Conservation (phyloP, 2,113 vertebrate species). For the Macaca nemestrina region DNA sequence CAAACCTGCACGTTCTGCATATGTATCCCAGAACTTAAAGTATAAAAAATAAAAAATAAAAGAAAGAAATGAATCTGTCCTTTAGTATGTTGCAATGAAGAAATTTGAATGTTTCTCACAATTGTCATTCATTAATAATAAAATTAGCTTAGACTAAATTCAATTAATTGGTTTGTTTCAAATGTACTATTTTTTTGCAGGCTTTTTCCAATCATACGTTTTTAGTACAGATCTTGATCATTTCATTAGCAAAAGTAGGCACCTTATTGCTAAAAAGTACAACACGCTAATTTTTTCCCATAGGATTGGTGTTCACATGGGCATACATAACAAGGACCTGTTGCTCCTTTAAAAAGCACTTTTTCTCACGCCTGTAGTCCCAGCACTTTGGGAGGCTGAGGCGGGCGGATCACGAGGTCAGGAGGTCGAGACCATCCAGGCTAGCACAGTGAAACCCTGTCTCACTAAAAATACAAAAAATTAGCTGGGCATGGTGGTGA, state of each 20-base stretch:
- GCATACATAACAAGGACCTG: neutral
- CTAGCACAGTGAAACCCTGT: too few species aligned
- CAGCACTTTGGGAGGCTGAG: too few species aligned
- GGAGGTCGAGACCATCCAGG: too few species aligned
- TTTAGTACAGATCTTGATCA: slow-evolving; percentile 31
- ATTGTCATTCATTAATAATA: slow-evolving; percentile 32
- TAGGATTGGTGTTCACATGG: neutral
- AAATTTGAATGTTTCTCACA: slow-evolving; percentile 43
- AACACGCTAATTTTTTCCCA: neutral
- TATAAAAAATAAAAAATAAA: slow-evolving; percentile 5
- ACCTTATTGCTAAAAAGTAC: neutral
- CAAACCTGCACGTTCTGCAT: too few species aligned
- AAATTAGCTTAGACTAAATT: slow-evolving; percentile 57
- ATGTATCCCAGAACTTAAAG: too few species aligned
- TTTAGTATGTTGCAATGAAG: neutral
- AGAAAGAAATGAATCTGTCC: slow-evolving; percentile 31
- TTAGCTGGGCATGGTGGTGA: too few species aligned
- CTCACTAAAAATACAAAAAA: too few species aligned
- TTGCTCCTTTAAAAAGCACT: slow-evolving; percentile 1
- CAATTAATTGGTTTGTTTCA: slow-evolving; percentile 28
- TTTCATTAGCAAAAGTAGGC: neutral
- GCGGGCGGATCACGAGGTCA: too few species aligned
- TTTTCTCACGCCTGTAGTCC: neutral
- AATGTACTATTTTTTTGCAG: neutral
- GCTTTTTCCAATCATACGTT: neutral